These are phyloP conservation scores for Ariopsis seemanni DNA, from an alignment of 2,113 vertebrate genomes.

Conservation along the genomic window DNA sequence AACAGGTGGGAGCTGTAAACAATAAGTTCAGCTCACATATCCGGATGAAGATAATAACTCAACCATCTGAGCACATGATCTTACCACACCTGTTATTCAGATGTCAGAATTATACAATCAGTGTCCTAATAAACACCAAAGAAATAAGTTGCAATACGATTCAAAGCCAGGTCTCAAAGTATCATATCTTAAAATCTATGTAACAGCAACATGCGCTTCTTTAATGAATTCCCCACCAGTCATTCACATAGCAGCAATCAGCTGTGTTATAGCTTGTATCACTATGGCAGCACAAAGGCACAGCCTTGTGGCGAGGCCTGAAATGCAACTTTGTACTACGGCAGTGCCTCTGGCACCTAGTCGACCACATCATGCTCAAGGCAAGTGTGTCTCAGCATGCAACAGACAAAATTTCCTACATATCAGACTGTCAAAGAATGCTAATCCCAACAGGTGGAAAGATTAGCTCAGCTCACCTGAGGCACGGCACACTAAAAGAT, in stretches of 20 bases:
- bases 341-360: neutral
- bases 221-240: neutral
- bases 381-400: neutral
- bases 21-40: neutral
- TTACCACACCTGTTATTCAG: neutral
- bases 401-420: neutral
- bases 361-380: neutral
- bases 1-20: neutral
- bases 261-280: neutral
- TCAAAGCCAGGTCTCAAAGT: neutral
- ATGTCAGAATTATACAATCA: neutral
- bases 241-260: neutral
- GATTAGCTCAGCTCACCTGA: slow-evolving; percentile 10
- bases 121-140: neutral
- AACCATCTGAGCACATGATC: neutral
- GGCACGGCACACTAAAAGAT: neutral
- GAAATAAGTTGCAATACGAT: neutral
- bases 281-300: neutral
- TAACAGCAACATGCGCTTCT: neutral
- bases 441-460: neutral
- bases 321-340: neutral
- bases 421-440: neutral
- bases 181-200: neutral
- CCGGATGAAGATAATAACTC: neutral
- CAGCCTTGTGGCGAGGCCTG: neutral